Evolutionary conservation across 2,797 vertebrate species (phyloP).

Genomic region (Lindbergichthys nudifrons): DNA sequence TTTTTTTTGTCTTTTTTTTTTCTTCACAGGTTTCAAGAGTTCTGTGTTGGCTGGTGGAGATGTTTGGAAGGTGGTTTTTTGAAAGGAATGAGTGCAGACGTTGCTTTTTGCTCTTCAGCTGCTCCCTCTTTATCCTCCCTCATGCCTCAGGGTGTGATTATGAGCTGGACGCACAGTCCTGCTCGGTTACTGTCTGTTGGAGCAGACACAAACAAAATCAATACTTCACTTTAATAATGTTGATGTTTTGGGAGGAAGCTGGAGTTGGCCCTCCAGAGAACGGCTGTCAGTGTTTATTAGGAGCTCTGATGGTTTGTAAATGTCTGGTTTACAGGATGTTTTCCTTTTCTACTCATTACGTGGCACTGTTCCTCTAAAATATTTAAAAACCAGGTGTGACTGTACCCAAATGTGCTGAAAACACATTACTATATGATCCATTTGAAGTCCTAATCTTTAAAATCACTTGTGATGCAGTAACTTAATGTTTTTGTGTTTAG

Average conservation of each 20-base stretch:
- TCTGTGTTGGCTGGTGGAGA: slow-evolving; percentile 72
- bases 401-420: background rate
- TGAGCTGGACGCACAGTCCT: slow-evolving; percentile 50
- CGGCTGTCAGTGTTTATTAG: slow-evolving; percentile 55
- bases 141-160: slow-evolving; percentile 55
- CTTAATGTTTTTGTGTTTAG: background rate
- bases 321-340: slow-evolving; percentile 30
- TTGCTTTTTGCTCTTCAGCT: slow-evolving; percentile 72
- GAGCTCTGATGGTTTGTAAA: slow-evolving; percentile 25
- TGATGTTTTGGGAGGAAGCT: slow-evolving; percentile 62
- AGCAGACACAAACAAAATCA: slow-evolving; percentile 56
- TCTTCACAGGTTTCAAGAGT: slow-evolving; percentile 75
- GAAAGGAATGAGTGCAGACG: slow-evolving; percentile 78
- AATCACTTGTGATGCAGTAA: slow-evolving; percentile 2
- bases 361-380: slow-evolving; percentile 14
- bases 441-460: slow-evolving; percentile 1
- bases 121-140: slow-evolving; percentile 64
- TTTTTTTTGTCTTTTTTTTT: slow-evolving; percentile 49
- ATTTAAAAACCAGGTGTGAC: background rate
- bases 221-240: slow-evolving; percentile 40
- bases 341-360: slow-evolving; percentile 8
- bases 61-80: slow-evolving; percentile 75
- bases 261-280: slow-evolving; percentile 49
- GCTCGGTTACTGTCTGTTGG: slow-evolving; percentile 57
- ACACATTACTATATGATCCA: background rate